Conservation (phyloP, 2,113 vertebrate genomes). For the Xenopus laevis region DNA sequence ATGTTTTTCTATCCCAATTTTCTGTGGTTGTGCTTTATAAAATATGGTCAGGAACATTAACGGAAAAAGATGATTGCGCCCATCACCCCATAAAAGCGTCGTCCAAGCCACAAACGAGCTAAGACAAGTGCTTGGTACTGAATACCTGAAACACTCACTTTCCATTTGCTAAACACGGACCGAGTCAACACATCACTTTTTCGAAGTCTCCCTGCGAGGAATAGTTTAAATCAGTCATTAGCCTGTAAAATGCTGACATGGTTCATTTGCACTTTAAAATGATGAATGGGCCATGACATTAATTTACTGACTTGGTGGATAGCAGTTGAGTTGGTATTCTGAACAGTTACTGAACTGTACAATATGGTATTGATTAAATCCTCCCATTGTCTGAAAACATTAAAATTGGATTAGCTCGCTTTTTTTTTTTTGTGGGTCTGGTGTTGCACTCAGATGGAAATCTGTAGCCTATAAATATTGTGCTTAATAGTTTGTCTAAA, state of each 20-base stretch:
- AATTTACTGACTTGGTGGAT: conserved; percentile 28
- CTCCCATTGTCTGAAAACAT: conserved; percentile 35
- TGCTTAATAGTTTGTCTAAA: background rate
- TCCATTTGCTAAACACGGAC: background rate
- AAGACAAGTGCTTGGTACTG: background rate
- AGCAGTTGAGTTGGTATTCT: conserved; percentile 15
- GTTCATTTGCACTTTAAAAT: conserved; percentile 31
- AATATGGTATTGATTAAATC: conserved; percentile 38
- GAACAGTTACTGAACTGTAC: conserved; percentile 31
- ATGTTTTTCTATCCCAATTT: too few relatives aligned
- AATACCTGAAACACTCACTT: background rate
- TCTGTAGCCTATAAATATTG: conserved; percentile 15
- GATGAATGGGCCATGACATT: conserved; percentile 34
- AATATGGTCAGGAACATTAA: too few relatives aligned
- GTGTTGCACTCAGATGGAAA: background rate
- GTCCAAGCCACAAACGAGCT: too few relatives aligned
- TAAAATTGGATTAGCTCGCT: conserved; percentile 35
- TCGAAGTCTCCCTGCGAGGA: background rate
- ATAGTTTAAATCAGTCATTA: conserved; percentile 19
- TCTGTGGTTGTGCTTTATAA: too few relatives aligned
- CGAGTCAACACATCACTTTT: background rate
- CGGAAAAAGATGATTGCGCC: too few relatives aligned
- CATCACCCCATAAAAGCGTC: too few relatives aligned
- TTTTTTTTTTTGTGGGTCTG: conserved; percentile 27
- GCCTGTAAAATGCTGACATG: conserved; percentile 30